Conservation (phyloP, 2,888 invertebrate genomes). For the Nemurella pictetii region DNA sequence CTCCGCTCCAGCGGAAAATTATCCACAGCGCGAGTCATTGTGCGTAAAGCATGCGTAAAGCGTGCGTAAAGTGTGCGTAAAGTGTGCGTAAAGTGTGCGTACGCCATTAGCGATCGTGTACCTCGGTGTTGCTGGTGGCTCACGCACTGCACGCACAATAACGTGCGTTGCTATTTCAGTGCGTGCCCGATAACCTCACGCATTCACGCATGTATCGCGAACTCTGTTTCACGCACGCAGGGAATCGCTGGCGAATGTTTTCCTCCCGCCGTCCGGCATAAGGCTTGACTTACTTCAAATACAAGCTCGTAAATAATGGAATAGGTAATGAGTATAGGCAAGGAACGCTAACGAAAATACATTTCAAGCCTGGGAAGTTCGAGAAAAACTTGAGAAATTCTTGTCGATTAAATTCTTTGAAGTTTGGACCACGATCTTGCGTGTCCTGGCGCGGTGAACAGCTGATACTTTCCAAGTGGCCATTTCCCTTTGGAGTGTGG, state of each 20-base stretch:
- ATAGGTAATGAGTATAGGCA: background rate
- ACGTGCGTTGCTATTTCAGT: too few relatives aligned
- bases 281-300: background rate
- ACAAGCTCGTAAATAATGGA: background rate
- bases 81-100: background rate
- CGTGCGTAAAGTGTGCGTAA: background rate
- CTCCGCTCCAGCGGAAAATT: constrained; percentile 4
- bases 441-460: background rate
- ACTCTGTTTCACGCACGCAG: too few relatives aligned
- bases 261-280: background rate
- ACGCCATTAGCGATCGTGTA: background rate
- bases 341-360: background rate
- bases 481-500: background rate
- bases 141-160: background rate
- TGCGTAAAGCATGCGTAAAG: background rate
- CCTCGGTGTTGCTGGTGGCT: background rate
- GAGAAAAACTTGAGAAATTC: background rate
- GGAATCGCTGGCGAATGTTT: background rate
- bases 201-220: too few relatives aligned
- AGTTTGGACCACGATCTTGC: background rate
- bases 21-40: constrained; percentile 3
- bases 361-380: background rate
- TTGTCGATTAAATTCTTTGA: background rate
- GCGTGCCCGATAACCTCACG: too few relatives aligned
- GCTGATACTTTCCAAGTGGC: background rate